Evolutionary conservation across 2,113 vertebrate species (phyloP), one percentile per base, ranked within the genome.

Genomic region (Prunella fulvescens): DNA sequence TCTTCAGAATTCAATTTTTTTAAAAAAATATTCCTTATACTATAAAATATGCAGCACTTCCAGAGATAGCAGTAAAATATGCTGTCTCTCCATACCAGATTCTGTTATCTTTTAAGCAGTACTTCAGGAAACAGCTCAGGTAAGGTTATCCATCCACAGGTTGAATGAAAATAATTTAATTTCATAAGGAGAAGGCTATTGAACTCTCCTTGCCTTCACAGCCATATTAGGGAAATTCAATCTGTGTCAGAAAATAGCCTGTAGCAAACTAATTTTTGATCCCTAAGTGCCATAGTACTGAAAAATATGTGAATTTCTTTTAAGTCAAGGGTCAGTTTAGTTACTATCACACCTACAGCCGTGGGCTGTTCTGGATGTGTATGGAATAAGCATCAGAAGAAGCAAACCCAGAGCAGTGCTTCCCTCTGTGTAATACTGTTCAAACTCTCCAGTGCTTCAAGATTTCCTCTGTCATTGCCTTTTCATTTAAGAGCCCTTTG

Each of bases 161-260:
- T 53, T 86, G 95, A 94, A 74, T 81, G 64, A 91, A 95, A 93
- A 94, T 90, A 95, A 90, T 94, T 81, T 77, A 23, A 77, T 96
- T 94, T 91, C 33, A 9, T 92, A 77, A 58, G 81, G 56, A 79
- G 71, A 66, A 88, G 35, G 76, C 62, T 96, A 44, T 77, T 95
- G 87, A 96, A 94, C 95, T 94, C 50, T 80, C 58, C 62, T 57
- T 95, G 89, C 73, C 84, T 96, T 93, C 76, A 44, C 58, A 92
- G 60, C 79, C 64, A 20, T 95, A 94, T 93, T 96, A 96, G 87
- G 85, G 87, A 96, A 95, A 95, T 94, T 80, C 84, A 95, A 82
- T 97, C 90, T 88, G n/a, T 89, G 54, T 58, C 90, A 73, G 73
- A 90, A 91, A 77, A 95, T 88, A 86, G 94, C 93, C 71, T 93